phyloP scores from a whole-genome alignment of 2,797 vertebrate species.

The Melanotaenia parkinsoni region DNA sequence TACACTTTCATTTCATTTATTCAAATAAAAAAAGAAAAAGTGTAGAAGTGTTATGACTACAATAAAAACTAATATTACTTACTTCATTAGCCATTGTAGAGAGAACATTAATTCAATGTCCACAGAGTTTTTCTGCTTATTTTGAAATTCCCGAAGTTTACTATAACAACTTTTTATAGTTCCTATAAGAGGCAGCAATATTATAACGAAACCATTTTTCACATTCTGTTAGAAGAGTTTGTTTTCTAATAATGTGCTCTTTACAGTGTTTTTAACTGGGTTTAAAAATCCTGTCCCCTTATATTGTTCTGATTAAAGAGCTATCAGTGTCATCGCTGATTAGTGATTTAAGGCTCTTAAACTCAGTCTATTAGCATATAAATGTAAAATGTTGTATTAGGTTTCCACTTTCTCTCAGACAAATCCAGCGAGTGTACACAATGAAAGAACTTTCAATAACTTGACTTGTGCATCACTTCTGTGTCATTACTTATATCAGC shows the following conservation, averaged over 20 bases:
- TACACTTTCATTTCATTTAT: neutral
- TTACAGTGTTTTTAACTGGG: conserved; percentile 30
- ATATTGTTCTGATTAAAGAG: conserved; percentile 42
- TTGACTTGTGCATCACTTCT: conserved; percentile 3
- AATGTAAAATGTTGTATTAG: conserved; percentile 15
- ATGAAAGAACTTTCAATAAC: neutral
- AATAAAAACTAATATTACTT: conserved; percentile 4
- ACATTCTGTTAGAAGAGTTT: conserved; percentile 3
- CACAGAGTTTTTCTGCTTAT: conserved; percentile 15
- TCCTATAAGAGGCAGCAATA: conserved; percentile 20
- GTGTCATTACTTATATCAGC: conserved; percentile 18
- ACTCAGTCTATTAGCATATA: conserved; percentile 7
- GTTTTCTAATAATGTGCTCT: conserved; percentile 13
- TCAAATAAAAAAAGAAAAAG: neutral
- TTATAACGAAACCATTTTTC: conserved; percentile 1
- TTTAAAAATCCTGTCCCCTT: conserved; percentile 21
- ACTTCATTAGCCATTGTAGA: neutral
- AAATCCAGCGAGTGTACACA: neutral
- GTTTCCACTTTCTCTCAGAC: neutral
- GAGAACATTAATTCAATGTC: conserved; percentile 18
- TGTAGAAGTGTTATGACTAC: neutral
- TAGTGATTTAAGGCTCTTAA: conserved; percentile 41
- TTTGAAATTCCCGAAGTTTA: conserved; percentile 17
- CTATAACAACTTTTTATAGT: conserved; percentile 8
- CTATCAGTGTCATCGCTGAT: conserved; percentile 44